phyloP scores from a whole-genome alignment of 2,797 vertebrate species.

The Dendrocincla fuliginosa region DNA sequence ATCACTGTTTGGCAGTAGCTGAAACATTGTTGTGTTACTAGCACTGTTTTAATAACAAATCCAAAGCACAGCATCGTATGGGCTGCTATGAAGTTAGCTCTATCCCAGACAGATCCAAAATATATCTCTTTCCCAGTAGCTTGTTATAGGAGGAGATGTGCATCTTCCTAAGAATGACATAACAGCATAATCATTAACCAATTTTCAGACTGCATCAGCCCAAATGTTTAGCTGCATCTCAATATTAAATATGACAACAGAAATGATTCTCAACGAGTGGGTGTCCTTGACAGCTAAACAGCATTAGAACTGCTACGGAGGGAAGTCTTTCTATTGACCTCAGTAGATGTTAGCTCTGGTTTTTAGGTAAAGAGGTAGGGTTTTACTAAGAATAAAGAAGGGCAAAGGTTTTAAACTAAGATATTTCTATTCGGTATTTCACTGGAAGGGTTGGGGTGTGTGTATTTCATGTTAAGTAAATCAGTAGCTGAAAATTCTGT shows the following conservation, averaged over 20 bases:
- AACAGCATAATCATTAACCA: neutral
- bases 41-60: neutral
- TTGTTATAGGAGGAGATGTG: neutral
- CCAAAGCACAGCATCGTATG: neutral
- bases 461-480: neutral
- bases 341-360: neutral
- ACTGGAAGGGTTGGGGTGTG: fast-evolving
- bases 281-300: neutral
- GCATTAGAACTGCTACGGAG: neutral
- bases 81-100: neutral
- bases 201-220: neutral
- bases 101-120: neutral
- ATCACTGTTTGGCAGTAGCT: neutral
- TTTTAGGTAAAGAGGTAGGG: neutral
- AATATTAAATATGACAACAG: neutral
- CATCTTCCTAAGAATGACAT: neutral
- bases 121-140: neutral
- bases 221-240: neutral
- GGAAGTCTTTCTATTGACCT: neutral
- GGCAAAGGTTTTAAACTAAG: neutral
- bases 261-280: neutral
- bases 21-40: neutral
- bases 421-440: neutral
- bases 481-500: neutral
- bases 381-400: neutral